These are phyloP conservation scores for Labroides dimidiatus DNA, from an alignment of 2,797 vertebrate species.

Conservation along the genomic window DNA sequence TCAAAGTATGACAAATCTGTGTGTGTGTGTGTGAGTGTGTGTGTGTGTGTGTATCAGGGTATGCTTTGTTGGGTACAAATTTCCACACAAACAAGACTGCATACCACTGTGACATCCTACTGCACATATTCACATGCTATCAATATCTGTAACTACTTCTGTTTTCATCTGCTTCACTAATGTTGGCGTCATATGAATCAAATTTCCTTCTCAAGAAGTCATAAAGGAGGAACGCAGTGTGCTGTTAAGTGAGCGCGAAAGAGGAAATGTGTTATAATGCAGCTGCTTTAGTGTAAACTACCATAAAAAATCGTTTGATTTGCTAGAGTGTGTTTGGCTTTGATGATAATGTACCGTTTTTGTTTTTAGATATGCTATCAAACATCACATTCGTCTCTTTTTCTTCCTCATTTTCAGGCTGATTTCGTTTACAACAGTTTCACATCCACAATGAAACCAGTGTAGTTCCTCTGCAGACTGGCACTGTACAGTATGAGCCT, in stretches of 20 bases:
- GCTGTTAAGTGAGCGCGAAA: not conserved
- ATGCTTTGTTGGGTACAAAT: not conserved
- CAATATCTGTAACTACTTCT: not conserved
- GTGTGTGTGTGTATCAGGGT: no score
- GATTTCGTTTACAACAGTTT: conserved; percentile 34
- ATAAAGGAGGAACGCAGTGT: not conserved
- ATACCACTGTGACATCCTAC: not conserved
- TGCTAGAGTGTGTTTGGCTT: not conserved
- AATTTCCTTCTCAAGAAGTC: not conserved
- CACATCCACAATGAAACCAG: conserved; percentile 58
- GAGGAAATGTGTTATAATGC: not conserved
- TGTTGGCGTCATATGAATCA: conserved; percentile 7
- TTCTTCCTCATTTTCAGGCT: not conserved
- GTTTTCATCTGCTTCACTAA: not conserved
- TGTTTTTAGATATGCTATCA: not conserved
- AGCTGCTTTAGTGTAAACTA: not conserved
- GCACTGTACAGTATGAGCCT: not conserved
- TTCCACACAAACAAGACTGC: not conserved
- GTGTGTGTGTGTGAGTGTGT: no score
- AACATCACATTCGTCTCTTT: not conserved
- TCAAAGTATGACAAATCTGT: conserved; percentile 11
- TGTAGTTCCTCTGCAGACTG: conserved; percentile 37
- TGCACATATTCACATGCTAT: not conserved
- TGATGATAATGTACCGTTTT: not conserved
- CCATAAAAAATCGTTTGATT: not conserved